Percentiles rank a stretch among this genome's conserved stretches.
Evolutionary conservation across 2,888 invertebrate genomes (phyloP).

Genomic region (Mystacides longicornis): DNA sequence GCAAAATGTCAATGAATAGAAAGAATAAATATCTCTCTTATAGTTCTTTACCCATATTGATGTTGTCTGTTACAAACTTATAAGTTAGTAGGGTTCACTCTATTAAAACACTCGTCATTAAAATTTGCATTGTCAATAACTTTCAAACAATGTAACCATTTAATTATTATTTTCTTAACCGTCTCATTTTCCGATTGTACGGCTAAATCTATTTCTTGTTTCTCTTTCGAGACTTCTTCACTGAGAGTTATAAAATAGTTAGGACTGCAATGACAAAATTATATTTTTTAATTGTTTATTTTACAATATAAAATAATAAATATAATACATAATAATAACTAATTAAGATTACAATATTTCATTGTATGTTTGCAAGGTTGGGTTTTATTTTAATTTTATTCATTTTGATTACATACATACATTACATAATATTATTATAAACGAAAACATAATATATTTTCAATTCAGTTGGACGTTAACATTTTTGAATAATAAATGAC

Average conservation of each 20-base stretch:
- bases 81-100: conserved; percentile 45
- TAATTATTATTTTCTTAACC: background rate
- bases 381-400: background rate
- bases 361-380: background rate
- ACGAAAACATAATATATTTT: conserved; percentile 15
- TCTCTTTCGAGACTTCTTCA: background rate
- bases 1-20: conserved; percentile 14
- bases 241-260: conserved; percentile 2
- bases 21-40: conserved; percentile 26
- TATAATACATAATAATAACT: background rate
- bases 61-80: conserved; percentile 46
- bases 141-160: too few species aligned
- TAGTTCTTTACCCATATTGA: conserved; percentile 40
- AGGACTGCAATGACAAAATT: conserved; percentile 23
- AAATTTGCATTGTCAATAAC: too few species aligned
- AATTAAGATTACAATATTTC: background rate
- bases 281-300: conserved; percentile 1
- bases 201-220: background rate
- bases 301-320: background rate
- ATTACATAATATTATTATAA: background rate
- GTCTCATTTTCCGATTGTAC: background rate
- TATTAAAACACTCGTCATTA: too few species aligned
- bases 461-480: conserved; percentile 17
- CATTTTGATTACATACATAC: background rate
- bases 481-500: conserved; percentile 23